These are phyloP conservation scores for Amazonetta brasiliensis DNA, from an alignment of 2,797 vertebrate genomes.

Conservation along the genomic window DNA sequence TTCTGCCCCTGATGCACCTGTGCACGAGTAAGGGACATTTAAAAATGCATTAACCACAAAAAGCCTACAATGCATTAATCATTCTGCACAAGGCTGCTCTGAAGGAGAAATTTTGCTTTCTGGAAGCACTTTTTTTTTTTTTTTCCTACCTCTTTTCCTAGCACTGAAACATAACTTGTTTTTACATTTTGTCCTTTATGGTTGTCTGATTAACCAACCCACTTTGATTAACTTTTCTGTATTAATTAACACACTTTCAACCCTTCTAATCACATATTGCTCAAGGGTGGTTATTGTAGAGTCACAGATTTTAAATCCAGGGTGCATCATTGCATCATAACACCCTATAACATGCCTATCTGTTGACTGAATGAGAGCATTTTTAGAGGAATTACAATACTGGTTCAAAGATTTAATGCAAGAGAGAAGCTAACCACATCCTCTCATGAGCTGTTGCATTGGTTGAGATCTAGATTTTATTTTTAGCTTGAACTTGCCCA, in stretches of 20 bases:
- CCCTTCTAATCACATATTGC: constrained; percentile 30
- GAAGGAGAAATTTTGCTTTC: neutral
- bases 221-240: constrained; percentile 24
- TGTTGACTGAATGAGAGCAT: neutral
- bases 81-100: neutral
- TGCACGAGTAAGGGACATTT: neutral
- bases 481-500: neutral
- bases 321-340: neutral
- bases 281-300: constrained; percentile 17
- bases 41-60: neutral
- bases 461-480: constrained; percentile 22
- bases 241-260: constrained; percentile 46
- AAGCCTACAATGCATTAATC: neutral
- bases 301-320: neutral
- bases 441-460: constrained; percentile 14
- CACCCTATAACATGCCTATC: neutral
- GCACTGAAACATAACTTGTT: neutral
- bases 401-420: neutral
- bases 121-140: neutral
- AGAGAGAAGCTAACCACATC: constrained; percentile 3
- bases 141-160: neutral
- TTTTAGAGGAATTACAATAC: constrained; percentile 17
- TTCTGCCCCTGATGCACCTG: neutral
- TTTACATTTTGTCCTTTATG: constrained; percentile 43
- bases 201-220: constrained; percentile 14